These are phyloP conservation scores for Eucriotettix oculatus DNA, from an alignment of 2,888 invertebrate species.

Conservation along the genomic window DNA sequence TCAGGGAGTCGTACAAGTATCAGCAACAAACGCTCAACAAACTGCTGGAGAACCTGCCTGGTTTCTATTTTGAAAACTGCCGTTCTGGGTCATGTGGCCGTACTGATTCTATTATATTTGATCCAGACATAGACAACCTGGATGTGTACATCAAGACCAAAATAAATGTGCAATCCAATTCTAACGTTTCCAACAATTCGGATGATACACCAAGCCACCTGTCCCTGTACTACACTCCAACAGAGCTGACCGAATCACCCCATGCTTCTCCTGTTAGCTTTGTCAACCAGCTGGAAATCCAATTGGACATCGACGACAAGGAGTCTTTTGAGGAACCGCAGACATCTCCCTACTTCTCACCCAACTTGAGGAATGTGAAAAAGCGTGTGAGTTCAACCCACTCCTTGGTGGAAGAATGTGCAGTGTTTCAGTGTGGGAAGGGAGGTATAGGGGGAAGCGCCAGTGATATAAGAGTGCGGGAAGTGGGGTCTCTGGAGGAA, in stretches of 20 bases:
- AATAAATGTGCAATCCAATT: slow-evolving; percentile 14
- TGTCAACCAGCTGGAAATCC: background rate
- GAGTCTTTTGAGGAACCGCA: slow-evolving; percentile 9
- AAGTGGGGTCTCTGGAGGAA: background rate
- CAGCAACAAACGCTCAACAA: slow-evolving; percentile 91
- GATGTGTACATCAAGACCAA: slow-evolving; percentile 46
- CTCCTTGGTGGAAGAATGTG: slow-evolving; percentile 6
- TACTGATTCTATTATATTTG: slow-evolving; percentile 58
- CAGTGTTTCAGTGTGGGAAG: slow-evolving; percentile 6
- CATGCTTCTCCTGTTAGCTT: slow-evolving; percentile 9
- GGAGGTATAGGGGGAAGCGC: background rate
- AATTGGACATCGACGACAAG: background rate
- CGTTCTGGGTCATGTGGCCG: slow-evolving; percentile 64
- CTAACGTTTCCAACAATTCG: background rate
- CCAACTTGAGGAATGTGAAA: slow-evolving; percentile 2
- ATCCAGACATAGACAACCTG: slow-evolving; percentile 39
- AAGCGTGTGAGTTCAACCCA: background rate
- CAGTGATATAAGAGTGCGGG: background rate
- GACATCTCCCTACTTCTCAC: slow-evolving; percentile 14
- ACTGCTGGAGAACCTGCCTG: slow-evolving; percentile 81
- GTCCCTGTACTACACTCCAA: slow-evolving; percentile 70
- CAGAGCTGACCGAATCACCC: slow-evolving; percentile 39
- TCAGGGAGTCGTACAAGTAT: slow-evolving; percentile 87
- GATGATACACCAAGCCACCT: slow-evolving; percentile 39
- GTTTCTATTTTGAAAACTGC: slow-evolving; percentile 84